Base-by-base conservation (phyloP, 1,140 invertebrate genomes). In the Venustaconcha ellipsiformis region DNA sequence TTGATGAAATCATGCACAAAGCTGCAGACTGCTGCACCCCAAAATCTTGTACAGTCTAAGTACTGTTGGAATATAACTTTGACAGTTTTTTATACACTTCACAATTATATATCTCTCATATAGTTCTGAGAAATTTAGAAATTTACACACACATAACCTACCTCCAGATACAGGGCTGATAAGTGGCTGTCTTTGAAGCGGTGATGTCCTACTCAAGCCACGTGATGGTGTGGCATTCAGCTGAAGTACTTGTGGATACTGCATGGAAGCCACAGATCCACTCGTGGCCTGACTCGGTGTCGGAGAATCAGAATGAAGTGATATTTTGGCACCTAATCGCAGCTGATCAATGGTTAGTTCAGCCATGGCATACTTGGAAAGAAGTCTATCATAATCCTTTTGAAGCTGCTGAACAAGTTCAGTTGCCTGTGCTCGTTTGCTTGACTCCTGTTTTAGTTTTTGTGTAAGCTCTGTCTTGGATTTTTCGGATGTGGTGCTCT, bases 291-390 rank as follows among this genome's bases (percentile, higher is more conserved):
- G 84, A 71, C 70, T 72, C 0, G 88, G 86, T 11, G 81, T 85
- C 4, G 88, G 87, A 4, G 87, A 86, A 64, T 87, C 83, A 8
- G 87, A 75, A 73, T 88, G 84, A 15, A 89, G 68, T 18, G 81
- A 86, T 6, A 88, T 81, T 64, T 82, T 87, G 20, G 87, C 87
- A 23, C 87, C 88, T 3, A 90, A 82, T 64, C 89, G 74, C 76
- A 90, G 80, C 72, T 90, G 87, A 77, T 91, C 90, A 74, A 90
- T 90, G 15, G 87, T 90, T 14, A 89, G 82, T 67, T 90, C 90
- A 0, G 90, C 90, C 57, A 86, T 75, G 15, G 90, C 90, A 79
- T 89, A 90, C 76, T 90, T 90, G 64, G 86, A 84, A 74, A 90
- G 78, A 26, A 90, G 75, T 62, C 83, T 85, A 70, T 88, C 86